Percentiles rank a stretch among this genome's conserved stretches.
Conservation (phyloP, 2,888 invertebrate genomes). For the Acholoe squamosa region DNA sequence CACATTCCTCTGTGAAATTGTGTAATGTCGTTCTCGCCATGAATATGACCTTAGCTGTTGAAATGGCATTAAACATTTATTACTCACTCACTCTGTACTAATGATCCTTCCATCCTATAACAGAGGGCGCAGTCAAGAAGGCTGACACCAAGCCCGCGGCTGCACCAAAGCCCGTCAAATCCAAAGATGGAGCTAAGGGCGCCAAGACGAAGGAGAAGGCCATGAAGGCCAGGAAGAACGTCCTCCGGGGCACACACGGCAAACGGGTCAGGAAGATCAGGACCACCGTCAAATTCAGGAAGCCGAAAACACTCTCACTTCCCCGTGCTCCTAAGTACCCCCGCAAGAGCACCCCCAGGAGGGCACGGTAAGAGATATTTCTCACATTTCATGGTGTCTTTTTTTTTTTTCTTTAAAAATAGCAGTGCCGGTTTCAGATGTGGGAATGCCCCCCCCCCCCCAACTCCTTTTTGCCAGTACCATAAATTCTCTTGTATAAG, state of each 20-base stretch:
- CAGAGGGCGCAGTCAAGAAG: slow-evolving; percentile 26
- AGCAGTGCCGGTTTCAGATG: not conserved
- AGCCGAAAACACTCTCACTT: slow-evolving; percentile 95
- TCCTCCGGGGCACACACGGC: slow-evolving; percentile 95
- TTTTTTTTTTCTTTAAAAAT: not conserved
- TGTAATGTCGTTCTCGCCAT: no score
- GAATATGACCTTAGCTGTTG: no score
- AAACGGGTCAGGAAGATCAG: slow-evolving; percentile 94
- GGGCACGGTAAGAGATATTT: slow-evolving; percentile 89
- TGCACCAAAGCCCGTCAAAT: slow-evolving; percentile 69
- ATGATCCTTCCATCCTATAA: not conserved
- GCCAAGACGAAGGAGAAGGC: slow-evolving; percentile 85
- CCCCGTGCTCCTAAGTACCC: slow-evolving; percentile 97
- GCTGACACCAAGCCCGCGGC: slow-evolving; percentile 60
- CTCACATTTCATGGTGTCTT: not conserved
- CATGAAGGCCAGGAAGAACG: slow-evolving; percentile 90
- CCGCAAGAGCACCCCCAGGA: slow-evolving; percentile 95
- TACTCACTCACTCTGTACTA: no score
- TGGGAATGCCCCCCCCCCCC: not conserved
- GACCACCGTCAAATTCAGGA: slow-evolving; percentile 96
- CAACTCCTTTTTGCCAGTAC: no score
- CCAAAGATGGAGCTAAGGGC: slow-evolving; percentile 65
- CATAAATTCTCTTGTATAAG: no score
- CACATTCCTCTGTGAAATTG: no score
- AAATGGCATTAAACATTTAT: no score